Percentiles rank a stretch among this genome's conserved stretches.
Conservation (phyloP, 2,113 vertebrate genomes). For the Strix aluco region DNA sequence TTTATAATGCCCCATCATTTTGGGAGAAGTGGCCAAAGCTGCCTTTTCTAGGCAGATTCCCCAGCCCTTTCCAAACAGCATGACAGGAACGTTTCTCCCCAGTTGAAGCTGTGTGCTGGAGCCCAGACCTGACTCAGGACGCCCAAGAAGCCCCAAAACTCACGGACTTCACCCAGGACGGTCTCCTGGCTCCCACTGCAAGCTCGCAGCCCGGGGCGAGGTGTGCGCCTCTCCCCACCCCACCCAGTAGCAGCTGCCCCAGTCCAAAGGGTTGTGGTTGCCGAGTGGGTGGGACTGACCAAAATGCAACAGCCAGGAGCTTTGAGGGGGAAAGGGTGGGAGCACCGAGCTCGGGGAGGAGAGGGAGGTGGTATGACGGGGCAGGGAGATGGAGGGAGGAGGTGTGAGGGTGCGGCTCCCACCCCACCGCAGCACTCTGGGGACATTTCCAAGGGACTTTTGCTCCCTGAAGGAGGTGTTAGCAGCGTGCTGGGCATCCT, state of each 20-base stretch:
- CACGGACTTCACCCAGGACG: neutral
- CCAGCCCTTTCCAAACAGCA: neutral
- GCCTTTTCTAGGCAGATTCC: neutral
- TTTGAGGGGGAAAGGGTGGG: neutral
- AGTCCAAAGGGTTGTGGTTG: neutral
- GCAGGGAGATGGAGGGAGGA: neutral
- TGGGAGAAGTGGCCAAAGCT: neutral
- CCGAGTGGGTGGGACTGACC: neutral
- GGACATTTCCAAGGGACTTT: neutral
- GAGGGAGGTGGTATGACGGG: fast-evolving
- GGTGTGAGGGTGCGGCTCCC: neutral
- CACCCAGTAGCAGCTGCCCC: neutral
- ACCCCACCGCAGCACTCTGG: fast-evolving
- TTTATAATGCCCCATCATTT: neutral
- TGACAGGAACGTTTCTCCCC: neutral
- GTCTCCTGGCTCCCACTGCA: neutral
- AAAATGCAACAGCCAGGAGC: neutral
- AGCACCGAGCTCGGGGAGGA: fast-evolving
- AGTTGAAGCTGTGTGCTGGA: neutral
- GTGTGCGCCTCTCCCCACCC: fast-evolving
- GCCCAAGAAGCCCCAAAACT: neutral
- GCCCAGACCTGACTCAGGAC: neutral
- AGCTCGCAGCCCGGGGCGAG: neutral
- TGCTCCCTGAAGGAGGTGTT: neutral
- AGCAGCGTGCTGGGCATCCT: neutral